phyloP scores from a whole-genome alignment of 30 jellyfish, hydroid and myxozoan species.

The Chrysaora quinquecirrha region DNA sequence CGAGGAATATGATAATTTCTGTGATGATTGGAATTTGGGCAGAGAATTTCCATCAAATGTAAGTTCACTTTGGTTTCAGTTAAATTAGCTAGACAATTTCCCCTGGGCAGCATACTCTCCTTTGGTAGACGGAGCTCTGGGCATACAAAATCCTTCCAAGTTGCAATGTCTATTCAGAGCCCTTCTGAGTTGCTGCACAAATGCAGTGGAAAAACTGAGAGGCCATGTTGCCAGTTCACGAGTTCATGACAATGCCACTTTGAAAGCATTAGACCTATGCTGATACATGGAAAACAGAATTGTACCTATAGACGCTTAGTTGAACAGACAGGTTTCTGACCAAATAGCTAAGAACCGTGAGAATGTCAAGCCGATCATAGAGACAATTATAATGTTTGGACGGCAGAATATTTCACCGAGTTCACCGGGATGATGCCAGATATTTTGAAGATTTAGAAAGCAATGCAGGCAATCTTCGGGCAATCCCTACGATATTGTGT shows the following conservation, averaged over 20 bases:
- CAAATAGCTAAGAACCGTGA: not conserved
- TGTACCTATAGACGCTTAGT: not conserved
- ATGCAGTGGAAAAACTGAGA: constrained; percentile 1
- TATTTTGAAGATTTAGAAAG: not conserved
- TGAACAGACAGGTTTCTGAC: not conserved
- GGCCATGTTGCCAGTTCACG: constrained; percentile 14
- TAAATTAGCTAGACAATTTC: not conserved
- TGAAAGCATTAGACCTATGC: not conserved
- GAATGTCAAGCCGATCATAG: constrained; percentile 8
- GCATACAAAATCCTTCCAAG: constrained; percentile 25
- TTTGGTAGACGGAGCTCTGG: not conserved
- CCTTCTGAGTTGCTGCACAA: constrained; percentile 9
- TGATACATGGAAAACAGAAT: constrained; percentile 19
- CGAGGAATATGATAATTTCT: not conserved
- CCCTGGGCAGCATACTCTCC: not conserved
- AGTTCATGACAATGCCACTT: not conserved
- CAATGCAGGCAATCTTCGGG: not conserved
- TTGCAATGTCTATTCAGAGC: constrained; percentile 6
- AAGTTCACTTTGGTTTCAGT: not conserved
- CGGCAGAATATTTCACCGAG: constrained; percentile 13
- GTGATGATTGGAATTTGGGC: not conserved
- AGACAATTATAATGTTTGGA: constrained; percentile 11
- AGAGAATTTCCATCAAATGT: not conserved
- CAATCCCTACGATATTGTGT: not conserved
- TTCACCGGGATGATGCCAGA: constrained; percentile 8